phyloP scores from a whole-genome alignment of 2,113 vertebrate genomes.

The Eudyptes chrysolophus region DNA sequence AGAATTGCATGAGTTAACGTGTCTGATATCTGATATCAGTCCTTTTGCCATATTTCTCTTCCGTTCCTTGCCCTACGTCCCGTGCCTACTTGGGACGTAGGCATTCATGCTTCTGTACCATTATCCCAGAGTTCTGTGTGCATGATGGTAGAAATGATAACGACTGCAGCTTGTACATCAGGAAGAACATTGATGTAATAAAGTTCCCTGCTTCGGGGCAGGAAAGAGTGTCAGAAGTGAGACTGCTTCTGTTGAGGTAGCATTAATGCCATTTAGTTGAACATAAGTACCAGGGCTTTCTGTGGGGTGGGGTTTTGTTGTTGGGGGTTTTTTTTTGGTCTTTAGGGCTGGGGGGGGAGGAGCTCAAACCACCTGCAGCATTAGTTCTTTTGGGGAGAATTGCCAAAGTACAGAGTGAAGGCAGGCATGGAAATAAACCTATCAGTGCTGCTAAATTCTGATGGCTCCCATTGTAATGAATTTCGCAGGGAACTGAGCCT shows the following conservation, averaged over 20 bases:
- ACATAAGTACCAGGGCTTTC: neutral
- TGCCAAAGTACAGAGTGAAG: conserved; percentile 41
- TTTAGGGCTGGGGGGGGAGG: neutral
- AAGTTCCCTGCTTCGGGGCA: neutral
- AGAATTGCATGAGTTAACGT: neutral
- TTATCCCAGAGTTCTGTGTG: neutral
- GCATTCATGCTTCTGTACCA: neutral
- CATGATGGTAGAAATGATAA: neutral
- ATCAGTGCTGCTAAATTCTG: conserved; percentile 56
- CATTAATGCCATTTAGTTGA: neutral
- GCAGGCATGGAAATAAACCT: conserved; percentile 61
- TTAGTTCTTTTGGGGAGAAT: conserved; percentile 30
- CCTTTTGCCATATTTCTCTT: neutral
- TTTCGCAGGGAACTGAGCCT: conserved; percentile 58
- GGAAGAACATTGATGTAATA: neutral
- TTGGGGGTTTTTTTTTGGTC: neutral
- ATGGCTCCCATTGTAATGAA: conserved; percentile 63
- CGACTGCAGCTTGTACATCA: neutral
- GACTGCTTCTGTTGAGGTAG: neutral
- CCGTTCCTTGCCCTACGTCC: neutral
- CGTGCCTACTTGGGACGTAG: accelerated
- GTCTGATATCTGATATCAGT: neutral
- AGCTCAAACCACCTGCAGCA: conserved; percentile 19
- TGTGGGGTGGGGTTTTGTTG: neutral
- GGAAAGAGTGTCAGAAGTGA: neutral